Conservation (phyloP, 2,113 vertebrate species). For the Tachysurus fulvidraco region DNA sequence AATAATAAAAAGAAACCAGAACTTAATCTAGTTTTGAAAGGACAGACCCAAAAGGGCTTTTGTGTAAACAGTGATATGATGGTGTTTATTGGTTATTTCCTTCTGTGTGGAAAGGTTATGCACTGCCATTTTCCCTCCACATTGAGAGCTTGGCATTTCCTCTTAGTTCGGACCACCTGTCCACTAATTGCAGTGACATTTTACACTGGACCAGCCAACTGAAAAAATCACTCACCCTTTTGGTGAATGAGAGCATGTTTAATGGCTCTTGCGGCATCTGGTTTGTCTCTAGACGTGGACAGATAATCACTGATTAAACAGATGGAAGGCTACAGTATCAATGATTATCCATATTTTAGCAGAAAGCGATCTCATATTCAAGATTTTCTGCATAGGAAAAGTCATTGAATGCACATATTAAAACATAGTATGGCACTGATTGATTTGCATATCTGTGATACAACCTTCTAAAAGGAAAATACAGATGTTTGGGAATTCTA, state of each 20-base stretch:
- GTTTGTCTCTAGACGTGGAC: slow-evolving; percentile 24
- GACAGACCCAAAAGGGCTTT: slow-evolving; percentile 48
- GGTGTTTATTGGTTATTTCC: slow-evolving; percentile 50
- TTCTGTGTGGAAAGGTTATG: slow-evolving; percentile 45
- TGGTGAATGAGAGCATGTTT: slow-evolving; percentile 30
- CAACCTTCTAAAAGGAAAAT: background rate
- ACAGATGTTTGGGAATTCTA: background rate
- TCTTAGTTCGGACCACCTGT: slow-evolving; percentile 48
- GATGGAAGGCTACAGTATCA: slow-evolving; percentile 45
- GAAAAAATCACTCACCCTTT: slow-evolving; percentile 18
- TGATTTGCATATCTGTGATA: background rate
- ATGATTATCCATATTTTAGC: slow-evolving; percentile 52
- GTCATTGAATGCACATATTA: background rate
- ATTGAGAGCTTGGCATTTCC: slow-evolving; percentile 56
- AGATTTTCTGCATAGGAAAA: background rate
- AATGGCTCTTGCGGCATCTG: slow-evolving; percentile 47
- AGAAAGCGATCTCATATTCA: background rate
- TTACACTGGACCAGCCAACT: slow-evolving; percentile 34
- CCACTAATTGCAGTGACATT: slow-evolving; percentile 60
- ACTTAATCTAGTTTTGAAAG: slow-evolving; percentile 44
- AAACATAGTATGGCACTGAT: background rate
- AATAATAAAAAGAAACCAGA: slow-evolving; percentile 20
- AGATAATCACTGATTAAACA: slow-evolving; percentile 33
- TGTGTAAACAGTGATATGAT: slow-evolving; percentile 47
- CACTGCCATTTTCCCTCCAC: slow-evolving; percentile 41